Base-by-base conservation (phyloP, 2,113 vertebrate genomes). In the Ovis canadensis region DNA sequence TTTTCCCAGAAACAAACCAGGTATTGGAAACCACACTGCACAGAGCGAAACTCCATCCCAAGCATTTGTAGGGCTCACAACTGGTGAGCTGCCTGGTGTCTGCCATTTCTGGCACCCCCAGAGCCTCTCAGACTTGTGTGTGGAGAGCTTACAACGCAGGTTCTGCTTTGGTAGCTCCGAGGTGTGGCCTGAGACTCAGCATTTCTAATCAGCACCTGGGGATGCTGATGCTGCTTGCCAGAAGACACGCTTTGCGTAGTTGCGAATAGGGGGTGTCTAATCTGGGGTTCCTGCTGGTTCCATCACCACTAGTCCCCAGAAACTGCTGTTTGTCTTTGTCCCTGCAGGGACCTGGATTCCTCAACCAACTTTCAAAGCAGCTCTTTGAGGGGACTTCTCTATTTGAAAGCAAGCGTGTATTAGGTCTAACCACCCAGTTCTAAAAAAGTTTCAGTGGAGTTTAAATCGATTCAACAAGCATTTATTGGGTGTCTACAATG, bases 391-490 rank as follows among this genome's bases (percentile, higher is more conserved):
- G 5, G 13, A 50, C 9, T 19, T 82, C 64, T 23, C 33, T 43
- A 31, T 45, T 83, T 82, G 45, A 10, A 67, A 89, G 45, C 33
- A 57, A 71, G 29, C 11, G 3, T 57, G 1, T 90, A 27, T 90
- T 62, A 87, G 19, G 21, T 54, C 33, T 92, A 93, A 67, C 25
- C 45, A 84, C 33, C n/a, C 31, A 64, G 74, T 86, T 96, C 83
- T 57, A 93, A 96, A 57, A 33, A 81, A 48, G 52, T 77, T 91
- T 54, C 3, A 9, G 10, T 21, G 43, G 86, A 31, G 9, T 87
- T 90, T 80, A 94, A 64, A 54, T 10, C 25, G n/a, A 33, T n/a
- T 93, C 54, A 40, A 12, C 54, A 84, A 95, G 91, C 40, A 67
- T 88, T 92, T 67, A 85, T 16, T 54, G 80, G 87, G 9, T 31